Base-by-base conservation (phyloP, 2,888 invertebrate genomes). In the Aethes cnicana region DNA sequence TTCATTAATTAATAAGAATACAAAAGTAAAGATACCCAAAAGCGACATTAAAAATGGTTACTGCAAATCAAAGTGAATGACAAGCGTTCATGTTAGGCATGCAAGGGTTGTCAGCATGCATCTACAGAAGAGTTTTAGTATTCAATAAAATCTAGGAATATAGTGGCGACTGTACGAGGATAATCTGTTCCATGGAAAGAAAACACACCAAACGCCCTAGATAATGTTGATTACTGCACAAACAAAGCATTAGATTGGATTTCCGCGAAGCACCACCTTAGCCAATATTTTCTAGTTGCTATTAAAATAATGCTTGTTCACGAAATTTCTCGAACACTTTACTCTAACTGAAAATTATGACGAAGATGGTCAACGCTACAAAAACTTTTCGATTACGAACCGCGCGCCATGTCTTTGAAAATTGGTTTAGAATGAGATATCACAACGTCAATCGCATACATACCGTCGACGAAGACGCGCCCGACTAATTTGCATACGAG, bases 1-100 rank as follows among this genome's bases (percentile, higher is more conserved):
- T 89, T 88, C 84, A 73, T 68, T 62, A 65, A 72, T 64, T 68
- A 60, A 68, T 68, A 81, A 82, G 79, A 77, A 68, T 72, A 74
- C 69, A 56, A 68, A 63, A 66, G 66, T 69, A 72, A 70, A 66
- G 59, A 66, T 69, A 62, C 62, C 60, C 57, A 72, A 61, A 83
- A 84, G 83, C 84, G 52, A 63, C 68, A 56, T 62, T 61, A 64
- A 64, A n/a, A 63, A 70, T 74, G 69, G 62, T 73, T 61, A 68
- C 77, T 81, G 84, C 81, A 74, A 77, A 74, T 74, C 62, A 77
- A 65, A 66, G 62, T 65, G 70, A 64, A 72, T 74, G 67, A 71
- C 58, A 83, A 84, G 84, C 84, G 58, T 62, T 54, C 60, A 68
- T 68, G 72, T 71, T 71, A 69, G 56, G 56, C 81, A 77, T 78